phyloP scores from a whole-genome alignment of 2,888 invertebrate genomes.

The Drosophila nigricruria region DNA sequence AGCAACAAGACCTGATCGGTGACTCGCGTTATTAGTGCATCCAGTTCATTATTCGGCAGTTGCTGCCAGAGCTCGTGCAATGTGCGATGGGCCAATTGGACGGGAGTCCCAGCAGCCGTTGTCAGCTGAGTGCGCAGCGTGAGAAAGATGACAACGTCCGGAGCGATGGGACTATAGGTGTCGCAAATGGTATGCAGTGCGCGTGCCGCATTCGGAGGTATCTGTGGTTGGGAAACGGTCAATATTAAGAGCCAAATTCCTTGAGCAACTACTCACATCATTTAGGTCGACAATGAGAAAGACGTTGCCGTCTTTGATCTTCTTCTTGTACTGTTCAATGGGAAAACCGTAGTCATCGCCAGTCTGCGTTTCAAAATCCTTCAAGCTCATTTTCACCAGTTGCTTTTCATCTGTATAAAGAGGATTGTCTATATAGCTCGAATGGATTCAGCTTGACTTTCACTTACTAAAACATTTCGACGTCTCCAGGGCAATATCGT shows the following conservation, averaged over 20 bases:
- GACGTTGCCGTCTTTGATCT: constrained; percentile 77
- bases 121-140: constrained; percentile 73
- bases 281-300: constrained; percentile 82
- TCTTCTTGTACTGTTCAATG: constrained; percentile 77
- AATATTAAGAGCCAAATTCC: neutral
- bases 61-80: constrained; percentile 76
- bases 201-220: constrained; percentile 81
- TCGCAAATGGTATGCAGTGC: constrained; percentile 88
- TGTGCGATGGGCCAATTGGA: constrained; percentile 65
- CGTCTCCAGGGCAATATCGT: constrained; percentile 68
- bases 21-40: constrained; percentile 82
- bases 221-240: constrained; percentile 54
- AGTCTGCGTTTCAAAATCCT: constrained; percentile 67
- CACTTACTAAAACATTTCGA: constrained; percentile 79
- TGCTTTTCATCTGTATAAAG: constrained; percentile 47
- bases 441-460: neutral
- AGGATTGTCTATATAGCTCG: too few relatives aligned
- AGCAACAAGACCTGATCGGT: constrained; percentile 81
- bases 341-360: constrained; percentile 77
- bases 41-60: constrained; percentile 68
- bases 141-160: constrained; percentile 85
- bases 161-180: constrained; percentile 85
- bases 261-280: constrained; percentile 62
- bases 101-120: constrained; percentile 37
- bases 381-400: constrained; percentile 62